Evolutionary conservation across 2,888 invertebrate species (phyloP).

Genomic region (Chymomyza procnemis): DNA sequence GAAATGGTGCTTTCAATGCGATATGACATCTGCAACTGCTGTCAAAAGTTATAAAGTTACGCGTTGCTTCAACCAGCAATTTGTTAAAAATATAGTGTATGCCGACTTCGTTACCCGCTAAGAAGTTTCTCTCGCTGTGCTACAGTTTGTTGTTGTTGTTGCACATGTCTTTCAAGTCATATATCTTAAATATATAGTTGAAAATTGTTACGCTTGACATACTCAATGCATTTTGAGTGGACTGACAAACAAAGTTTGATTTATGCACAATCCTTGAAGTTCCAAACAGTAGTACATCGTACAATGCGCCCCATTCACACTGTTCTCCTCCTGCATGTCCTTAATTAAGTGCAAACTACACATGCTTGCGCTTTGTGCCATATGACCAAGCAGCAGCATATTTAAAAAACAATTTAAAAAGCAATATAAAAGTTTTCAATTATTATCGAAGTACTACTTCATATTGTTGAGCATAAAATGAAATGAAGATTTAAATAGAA

Average conservation of each 20-base stretch:
- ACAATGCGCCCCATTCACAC: no score
- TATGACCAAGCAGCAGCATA: no score
- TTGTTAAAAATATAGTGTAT: no score
- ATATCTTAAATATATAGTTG: conserved; percentile 37
- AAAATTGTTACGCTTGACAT: conserved; percentile 50
- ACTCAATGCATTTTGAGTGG: conserved; percentile 35
- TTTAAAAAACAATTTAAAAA: background rate
- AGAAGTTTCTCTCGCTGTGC: conserved; percentile 9
- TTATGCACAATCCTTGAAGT: conserved; percentile 37
- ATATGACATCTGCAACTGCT: no score
- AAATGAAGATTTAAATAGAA: conserved; percentile 18
- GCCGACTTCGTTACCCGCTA: background rate
- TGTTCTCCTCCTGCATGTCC: background rate
- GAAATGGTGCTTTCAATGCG: no score
- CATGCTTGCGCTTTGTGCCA: no score
- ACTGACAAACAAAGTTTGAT: conserved; percentile 44
- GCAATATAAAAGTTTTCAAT: conserved; percentile 45
- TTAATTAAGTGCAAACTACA: background rate
- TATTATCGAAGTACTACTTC: conserved; percentile 51
- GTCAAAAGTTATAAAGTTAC: no score
- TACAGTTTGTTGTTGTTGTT: conserved; percentile 13
- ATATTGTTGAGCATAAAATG: no score
- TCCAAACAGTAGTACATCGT: background rate
- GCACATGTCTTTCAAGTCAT: background rate
- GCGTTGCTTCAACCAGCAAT: no score